phyloP scores from a whole-genome alignment of 2,888 invertebrate genomes.

The Cyaniris semiargus region DNA sequence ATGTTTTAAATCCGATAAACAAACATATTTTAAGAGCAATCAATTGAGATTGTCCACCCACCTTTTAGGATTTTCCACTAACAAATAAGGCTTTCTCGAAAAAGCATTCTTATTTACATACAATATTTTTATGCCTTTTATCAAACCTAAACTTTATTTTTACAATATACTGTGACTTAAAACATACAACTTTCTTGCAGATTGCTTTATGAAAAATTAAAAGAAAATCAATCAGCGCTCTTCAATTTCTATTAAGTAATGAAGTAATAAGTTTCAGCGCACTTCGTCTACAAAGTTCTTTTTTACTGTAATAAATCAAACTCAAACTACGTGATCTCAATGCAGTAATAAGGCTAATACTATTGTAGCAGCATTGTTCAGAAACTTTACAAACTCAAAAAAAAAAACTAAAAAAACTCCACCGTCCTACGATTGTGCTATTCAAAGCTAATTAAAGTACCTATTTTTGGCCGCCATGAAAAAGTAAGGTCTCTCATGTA shows the following conservation, averaged over 20 bases:
- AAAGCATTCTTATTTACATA: too few species aligned
- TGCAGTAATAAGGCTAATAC: not conserved
- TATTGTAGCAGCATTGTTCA: conserved; percentile 24
- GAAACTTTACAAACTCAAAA: conserved; percentile 26
- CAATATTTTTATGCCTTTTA: too few species aligned
- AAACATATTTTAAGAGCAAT: not conserved
- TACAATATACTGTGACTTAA: not conserved
- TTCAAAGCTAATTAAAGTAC: conserved; percentile 34
- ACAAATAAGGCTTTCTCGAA: too few species aligned
- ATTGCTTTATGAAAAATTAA: not conserved
- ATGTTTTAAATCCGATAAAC: not conserved
- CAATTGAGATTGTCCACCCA: not conserved
- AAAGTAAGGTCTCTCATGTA: conserved; percentile 27
- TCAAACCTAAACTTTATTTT: not conserved
- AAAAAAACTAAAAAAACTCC: not conserved
- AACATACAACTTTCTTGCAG: not conserved
- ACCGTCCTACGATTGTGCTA: conserved; percentile 26
- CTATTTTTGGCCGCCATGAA: conserved; percentile 33
- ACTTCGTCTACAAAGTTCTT: not conserved
- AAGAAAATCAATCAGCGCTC: not conserved
- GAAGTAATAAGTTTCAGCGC: conserved; percentile 1
- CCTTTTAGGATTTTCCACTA: not conserved
- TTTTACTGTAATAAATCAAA: not conserved
- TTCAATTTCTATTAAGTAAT: not conserved
- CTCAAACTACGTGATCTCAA: not conserved